phyloP scores from a whole-genome alignment of 2,113 vertebrate species.

The Tylochromis polylepis region DNA sequence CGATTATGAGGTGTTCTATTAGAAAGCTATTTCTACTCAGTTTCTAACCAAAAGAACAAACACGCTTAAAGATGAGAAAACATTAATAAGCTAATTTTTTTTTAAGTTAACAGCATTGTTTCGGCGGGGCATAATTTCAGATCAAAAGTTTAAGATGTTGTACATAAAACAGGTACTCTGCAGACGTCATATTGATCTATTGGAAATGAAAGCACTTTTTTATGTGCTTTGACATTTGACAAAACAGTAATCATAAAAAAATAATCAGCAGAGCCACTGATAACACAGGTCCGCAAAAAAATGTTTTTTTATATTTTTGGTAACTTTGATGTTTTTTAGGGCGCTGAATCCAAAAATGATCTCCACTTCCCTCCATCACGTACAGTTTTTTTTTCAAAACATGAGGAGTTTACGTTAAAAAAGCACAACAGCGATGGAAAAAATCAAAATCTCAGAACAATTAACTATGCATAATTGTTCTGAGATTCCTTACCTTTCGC shows the following conservation, averaged over 20 bases:
- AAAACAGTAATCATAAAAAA: background rate
- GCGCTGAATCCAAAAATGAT: no score
- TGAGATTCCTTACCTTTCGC: no score
- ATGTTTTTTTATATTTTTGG: no score
- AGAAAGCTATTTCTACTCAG: fast-evolving
- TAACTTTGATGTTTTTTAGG: no score
- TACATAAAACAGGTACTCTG: background rate
- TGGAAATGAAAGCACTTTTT: background rate
- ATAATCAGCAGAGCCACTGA: background rate
- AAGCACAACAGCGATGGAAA: no score
- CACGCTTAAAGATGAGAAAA: background rate
- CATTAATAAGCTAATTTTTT: background rate
- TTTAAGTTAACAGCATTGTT: fast-evolving
- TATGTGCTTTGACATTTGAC: background rate
- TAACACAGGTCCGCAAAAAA: no score
- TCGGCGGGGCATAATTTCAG: background rate
- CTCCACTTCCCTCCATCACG: no score
- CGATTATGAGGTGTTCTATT: background rate
- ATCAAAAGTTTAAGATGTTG: background rate
- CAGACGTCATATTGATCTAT: fast-evolving
- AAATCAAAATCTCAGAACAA: no score
- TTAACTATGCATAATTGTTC: no score
- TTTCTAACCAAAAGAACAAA: background rate
- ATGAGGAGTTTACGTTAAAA: no score
- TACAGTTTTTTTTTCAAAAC: no score